Conservation (phyloP, 2,888 invertebrate species). For the Lysandra bellargus region DNA sequence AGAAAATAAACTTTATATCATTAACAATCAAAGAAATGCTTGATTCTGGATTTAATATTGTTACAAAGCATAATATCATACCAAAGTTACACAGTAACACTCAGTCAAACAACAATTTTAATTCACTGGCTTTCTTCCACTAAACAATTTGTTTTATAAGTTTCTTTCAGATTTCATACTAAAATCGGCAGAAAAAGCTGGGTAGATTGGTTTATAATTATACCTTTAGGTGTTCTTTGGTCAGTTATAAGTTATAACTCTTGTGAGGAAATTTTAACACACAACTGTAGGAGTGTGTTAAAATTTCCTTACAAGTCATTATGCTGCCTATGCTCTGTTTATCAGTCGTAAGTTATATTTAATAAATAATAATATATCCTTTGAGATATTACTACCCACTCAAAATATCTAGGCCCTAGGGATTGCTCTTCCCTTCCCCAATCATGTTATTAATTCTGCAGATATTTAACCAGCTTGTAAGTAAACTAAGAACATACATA, state of each 20-base stretch:
- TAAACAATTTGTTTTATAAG: not conserved
- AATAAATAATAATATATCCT: too few species aligned
- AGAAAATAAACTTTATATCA: not conserved
- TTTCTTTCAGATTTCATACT: not conserved
- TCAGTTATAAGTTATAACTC: too few species aligned
- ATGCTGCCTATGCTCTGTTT: too few species aligned
- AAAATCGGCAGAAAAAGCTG: not conserved
- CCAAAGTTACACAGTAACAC: not conserved
- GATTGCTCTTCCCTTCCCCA: too few species aligned
- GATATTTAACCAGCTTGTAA: not conserved
- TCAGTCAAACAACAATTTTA: slow-evolving; percentile 3
- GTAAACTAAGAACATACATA: not conserved
- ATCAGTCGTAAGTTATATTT: not conserved
- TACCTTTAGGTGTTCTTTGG: too few species aligned
- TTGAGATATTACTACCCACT: too few species aligned
- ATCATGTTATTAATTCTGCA: too few species aligned
- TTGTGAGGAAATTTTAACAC: too few species aligned
- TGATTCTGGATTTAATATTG: not conserved
- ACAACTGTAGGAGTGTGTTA: not conserved
- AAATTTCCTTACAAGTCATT: too few species aligned
- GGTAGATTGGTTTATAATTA: not conserved
- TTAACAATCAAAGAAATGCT: not conserved
- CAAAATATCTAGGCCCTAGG: too few species aligned
- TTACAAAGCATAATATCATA: not conserved
- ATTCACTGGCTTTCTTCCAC: not conserved